Percentiles rank a stretch among this genome's conserved stretches.
Conservation (phyloP, 2,113 vertebrate genomes). For the Dipodomys merriami region DNA sequence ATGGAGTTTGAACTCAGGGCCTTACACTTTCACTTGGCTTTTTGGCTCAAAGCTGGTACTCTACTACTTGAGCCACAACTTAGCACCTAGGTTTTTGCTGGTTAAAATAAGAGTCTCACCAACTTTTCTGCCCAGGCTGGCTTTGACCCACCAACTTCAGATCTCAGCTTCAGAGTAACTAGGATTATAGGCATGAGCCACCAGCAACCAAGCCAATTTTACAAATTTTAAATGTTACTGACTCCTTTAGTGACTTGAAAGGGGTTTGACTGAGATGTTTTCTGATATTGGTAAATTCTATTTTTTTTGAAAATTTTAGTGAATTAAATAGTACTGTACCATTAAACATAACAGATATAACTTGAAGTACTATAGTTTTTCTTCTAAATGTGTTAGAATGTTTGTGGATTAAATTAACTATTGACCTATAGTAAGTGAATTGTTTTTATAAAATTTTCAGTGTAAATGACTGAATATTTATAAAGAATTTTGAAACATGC, state of each 20-base stretch:
- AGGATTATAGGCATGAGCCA: too few relatives aligned
- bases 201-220: not conserved
- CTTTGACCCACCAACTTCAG: too few relatives aligned
- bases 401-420: conserved; percentile 25
- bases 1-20: too few relatives aligned
- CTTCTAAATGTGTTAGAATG: conserved; percentile 50
- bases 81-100: too few relatives aligned
- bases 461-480: not conserved
- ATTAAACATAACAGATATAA: conserved; percentile 1
- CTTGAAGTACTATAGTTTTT: conserved; percentile 6
- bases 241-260: not conserved
- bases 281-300: conserved; percentile 33
- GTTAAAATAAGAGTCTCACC: too few relatives aligned
- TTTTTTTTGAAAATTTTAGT: conserved; percentile 22
- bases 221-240: conserved; percentile 30
- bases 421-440: not conserved
- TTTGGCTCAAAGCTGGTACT: too few relatives aligned
- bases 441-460: conserved; percentile 42
- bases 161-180: too few relatives aligned
- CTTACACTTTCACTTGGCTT: too few relatives aligned
- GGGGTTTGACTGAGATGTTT: not conserved
- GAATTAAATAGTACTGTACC: not conserved
- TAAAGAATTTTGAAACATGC: conserved; percentile 34
- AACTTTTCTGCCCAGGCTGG: too few relatives aligned
- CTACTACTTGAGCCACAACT: too few relatives aligned